Percentiles rank a stretch among this genome's conserved stretches.
Conservation (phyloP, 2,888 invertebrate genomes). For the Chelonus formosanus region DNA sequence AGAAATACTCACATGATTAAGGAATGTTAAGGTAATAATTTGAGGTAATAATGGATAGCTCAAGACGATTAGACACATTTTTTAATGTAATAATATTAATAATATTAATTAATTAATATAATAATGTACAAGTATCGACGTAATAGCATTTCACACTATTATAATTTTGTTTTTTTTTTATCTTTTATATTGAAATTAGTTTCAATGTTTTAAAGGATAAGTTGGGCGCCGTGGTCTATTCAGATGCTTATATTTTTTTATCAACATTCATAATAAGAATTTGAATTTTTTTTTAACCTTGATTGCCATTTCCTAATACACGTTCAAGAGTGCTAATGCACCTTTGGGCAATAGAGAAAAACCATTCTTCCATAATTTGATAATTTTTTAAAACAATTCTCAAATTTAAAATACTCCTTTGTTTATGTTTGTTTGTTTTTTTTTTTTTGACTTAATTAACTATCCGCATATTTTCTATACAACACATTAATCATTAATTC, state of each 20-base stretch:
- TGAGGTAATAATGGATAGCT: neutral
- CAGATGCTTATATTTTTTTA: constrained; percentile 3
- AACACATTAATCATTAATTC: constrained; percentile 39
- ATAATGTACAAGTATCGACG: constrained; percentile 43
- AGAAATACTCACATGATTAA: neutral
- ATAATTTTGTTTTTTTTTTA: constrained; percentile 24
- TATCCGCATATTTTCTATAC: constrained; percentile 40
- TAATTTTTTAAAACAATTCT: constrained; percentile 5
- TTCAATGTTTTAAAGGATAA: constrained; percentile 12
- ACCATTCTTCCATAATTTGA: neutral
- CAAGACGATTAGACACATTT: constrained; percentile 9
- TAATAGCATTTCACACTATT: constrained; percentile 44
- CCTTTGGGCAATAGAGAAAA: neutral
- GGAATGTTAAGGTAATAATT: neutral
- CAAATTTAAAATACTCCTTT: constrained; percentile 23
- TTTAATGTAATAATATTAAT: constrained; percentile 25
- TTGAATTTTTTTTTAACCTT: constrained; percentile 2
- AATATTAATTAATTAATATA: constrained; percentile 40
- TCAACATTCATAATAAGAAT: constrained; percentile 17
- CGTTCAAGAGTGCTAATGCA: constrained; percentile 3
- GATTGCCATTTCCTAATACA: constrained; percentile 22
- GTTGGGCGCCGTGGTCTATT: constrained; percentile 22
- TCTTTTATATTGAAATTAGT: constrained; percentile 21
- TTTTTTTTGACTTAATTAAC: constrained; percentile 26
- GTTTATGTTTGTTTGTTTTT: constrained; percentile 19